Evolutionary conservation across 2,797 vertebrate species (phyloP), one percentile per base, ranked within the genome.

Genomic region (Diglossa cyanea): DNA sequence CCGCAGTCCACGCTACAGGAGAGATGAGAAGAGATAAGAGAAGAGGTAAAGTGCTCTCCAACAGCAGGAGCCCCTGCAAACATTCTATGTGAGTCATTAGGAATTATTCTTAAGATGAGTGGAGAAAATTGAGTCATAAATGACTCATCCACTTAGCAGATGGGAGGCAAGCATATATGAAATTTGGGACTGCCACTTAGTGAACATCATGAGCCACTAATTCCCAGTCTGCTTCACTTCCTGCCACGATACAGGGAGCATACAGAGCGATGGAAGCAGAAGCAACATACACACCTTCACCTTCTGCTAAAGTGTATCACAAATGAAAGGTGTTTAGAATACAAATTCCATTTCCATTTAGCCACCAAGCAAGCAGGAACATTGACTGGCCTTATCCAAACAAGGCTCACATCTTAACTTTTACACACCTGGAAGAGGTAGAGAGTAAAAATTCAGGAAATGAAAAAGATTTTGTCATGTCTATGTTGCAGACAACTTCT

Each of bases 81-180:
- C 80, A 89, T 77, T 94, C 67, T 53, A 5, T 86, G 76, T 96
- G 94, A 97, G 86, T 97, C 94, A 95, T 80, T 92, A 93, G 65
- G 84, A 85, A 93, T 92, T 92, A 90, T 78, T 94, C 95, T 93
- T 91, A 91, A 95, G 33, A 37, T 47, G 45, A 94, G 79, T 2
- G 3, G 63, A 95, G 83, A 94, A 94, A 95, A 79, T 65, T 96
- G 96, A 91, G 80, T 95, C 95, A 96, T 86, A 88, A 75, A 71
- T 96, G 93, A 96, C 55, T 96, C 94, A 97, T 81, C 54, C 79
- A 92, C 76, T 91, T 96, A 94, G 48, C 93, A 95, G 93, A 96
- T 95, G 93, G 94, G 83, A 95, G 44, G 47, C 85, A 95, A 94
- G 81, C 85, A 90, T 80, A 89, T 66, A 92, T 88, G 91, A 96